Base-by-base conservation (phyloP, 2,113 vertebrate species). In the Leucopsar rothschildi region DNA sequence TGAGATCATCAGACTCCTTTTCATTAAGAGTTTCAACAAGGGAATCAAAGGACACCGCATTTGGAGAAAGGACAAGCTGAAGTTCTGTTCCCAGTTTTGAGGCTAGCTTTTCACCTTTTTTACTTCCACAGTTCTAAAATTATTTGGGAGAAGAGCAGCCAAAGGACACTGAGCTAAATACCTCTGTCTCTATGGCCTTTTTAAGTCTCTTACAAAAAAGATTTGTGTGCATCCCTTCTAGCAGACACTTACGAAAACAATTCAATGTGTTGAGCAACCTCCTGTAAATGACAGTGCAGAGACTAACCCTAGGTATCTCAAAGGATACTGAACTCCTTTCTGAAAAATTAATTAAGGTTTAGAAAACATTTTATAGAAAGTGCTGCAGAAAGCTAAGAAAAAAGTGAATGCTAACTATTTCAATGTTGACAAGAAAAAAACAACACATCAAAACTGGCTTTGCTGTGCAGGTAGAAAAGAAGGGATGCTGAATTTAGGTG, bases 361-460 rank as follows among this genome's bases (percentile, higher is more conserved):
- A 49, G 66, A 80, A 83, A 92, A 35, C 12, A 21, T 52, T 59
- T 84, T 78, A 47, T 59, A 45, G 53, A 44, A 82, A 59, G 7
- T 37, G n/a, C 28, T 64, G 47, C 27, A 60, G 23, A 88, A 86
- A 88, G 66, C 35, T 27, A 82, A 72, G 17, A 64, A 73, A 72
- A 93, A 94, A 80, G 35, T 11, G 11, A 77, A 80, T 77, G 37
- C 28, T 65, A 53, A 35, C n/a, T 92, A 28, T 87, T 93, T 86
- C 60, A 86, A 44, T 82, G 75, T 83, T 96, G 93, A 87, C 64
- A 95, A 81, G 49, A 24, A 93, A 47, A 76, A 76, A 86, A 65
- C 33, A 69, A 59, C n/a, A 64, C 52, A 33, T 45, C 70, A 71
- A 73, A 82, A 49, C 59, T 79, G 76, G n/a, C 19, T 57, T 83